Base-by-base conservation (phyloP, 64 coral and sea anemone species). In the Orbicella faveolata region DNA sequence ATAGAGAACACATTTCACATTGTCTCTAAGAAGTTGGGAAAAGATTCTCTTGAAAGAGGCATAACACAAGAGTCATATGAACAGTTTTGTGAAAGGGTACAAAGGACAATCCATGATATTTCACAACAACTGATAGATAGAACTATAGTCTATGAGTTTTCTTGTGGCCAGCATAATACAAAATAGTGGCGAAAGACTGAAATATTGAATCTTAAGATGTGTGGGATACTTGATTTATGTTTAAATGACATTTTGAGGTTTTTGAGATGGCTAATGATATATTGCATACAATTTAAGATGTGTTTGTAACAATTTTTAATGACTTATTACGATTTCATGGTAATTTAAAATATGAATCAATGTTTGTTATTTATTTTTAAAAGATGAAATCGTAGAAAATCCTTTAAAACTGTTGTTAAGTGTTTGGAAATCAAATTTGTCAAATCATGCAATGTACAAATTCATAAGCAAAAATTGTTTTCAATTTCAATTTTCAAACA, bases 1-100 rank as follows among this genome's bases (percentile, higher is more conserved):
- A 89, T 84, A 63, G 92, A 94, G 75, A 94, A 94, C 52, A 67
- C 83, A 19, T 93, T 93, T 78, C 86, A 83, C 61, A 64, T 94
- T 17, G 88, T 87, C 13, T 75, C 52, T 16, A 90, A 74, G 52
- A 52, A 89, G 83, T 74, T 94, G 25, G 75, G 26, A 18, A 48
- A 94, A 94, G 83, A 94, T 57, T 88, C 93, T 1, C 41, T 94
- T 69, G 64, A 79, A 10, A 69, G 73, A 64, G 51, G 79, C 34
- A 94, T 90, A 19, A 90, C 73, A 9, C 57, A 20, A 36, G 93
- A 94, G 87, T 90, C 73, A 13, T 87, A 61, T 63, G 75, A 89
- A n/a, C 73, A 93, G 53, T 93, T 93, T 67, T 78, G 48, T 30
- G 70, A 64, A 74, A 52, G 92, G 55, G 87, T 93, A 23, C 21